Percentiles rank a stretch among this genome's conserved stretches.
Conservation (phyloP, 1,140 invertebrate genomes). For the Drosophila nannoptera region DNA sequence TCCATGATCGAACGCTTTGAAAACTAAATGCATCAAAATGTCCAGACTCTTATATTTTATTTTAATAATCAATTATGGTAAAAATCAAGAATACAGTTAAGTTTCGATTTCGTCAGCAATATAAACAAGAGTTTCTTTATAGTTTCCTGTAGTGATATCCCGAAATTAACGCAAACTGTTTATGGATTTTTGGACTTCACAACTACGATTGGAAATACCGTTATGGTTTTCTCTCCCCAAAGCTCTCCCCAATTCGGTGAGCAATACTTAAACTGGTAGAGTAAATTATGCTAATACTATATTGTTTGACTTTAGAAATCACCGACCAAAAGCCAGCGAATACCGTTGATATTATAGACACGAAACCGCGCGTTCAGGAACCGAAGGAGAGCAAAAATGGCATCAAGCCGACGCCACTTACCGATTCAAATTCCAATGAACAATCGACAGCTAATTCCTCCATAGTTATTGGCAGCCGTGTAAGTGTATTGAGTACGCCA, state of each 20-base stretch:
- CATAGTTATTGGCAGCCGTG: slow-evolving; percentile 11
- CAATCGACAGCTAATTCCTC: slow-evolving; percentile 35
- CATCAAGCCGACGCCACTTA: slow-evolving; percentile 59
- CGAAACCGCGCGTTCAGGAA: slow-evolving; percentile 45
- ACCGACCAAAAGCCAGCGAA: slow-evolving; percentile 38
- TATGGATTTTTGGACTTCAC: slow-evolving; percentile 94
- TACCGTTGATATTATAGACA: slow-evolving; percentile 62
- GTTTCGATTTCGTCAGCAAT: not conserved
- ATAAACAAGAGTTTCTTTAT: not conserved
- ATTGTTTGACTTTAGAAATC: slow-evolving; percentile 16
- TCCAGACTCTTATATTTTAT: not conserved
- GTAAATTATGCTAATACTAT: not conserved
- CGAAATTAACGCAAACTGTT: slow-evolving; percentile 74
- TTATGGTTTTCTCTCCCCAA: slow-evolving; percentile 89
- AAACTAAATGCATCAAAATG: slow-evolving; percentile 1
- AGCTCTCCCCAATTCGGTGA: slow-evolving; percentile 71
- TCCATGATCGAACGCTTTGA: not conserved
- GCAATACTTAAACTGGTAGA: slow-evolving; percentile 3
- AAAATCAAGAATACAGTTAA: not conserved
- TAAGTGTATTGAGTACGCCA: slow-evolving; percentile 40
- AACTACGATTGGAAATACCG: slow-evolving; percentile 93
- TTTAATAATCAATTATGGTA: not conserved
- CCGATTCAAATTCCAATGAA: slow-evolving; percentile 32
- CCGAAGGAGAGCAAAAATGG: slow-evolving; percentile 46
- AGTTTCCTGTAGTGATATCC: slow-evolving; percentile 43